phyloP scores from a whole-genome alignment of 2,797 vertebrate genomes.

The Cetoscarus ocellatus region DNA sequence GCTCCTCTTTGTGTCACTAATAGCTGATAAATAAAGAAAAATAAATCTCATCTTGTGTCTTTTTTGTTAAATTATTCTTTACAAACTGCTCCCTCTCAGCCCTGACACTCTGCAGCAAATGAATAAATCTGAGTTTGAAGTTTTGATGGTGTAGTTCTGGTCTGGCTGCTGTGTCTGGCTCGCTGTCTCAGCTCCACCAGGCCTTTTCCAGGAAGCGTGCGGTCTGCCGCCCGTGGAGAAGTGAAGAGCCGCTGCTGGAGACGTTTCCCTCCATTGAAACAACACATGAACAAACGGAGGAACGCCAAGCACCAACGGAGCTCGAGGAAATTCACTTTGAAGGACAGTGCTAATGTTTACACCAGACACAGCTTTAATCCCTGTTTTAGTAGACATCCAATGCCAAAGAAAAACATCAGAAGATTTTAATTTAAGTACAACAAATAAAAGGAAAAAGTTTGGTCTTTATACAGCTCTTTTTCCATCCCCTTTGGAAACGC shows the following conservation, averaged over 20 bases:
- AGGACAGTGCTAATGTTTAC: no score
- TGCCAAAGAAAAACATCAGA: no score
- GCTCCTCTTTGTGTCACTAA: no score
- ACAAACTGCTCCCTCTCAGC: neutral
- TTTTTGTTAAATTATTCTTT: neutral
- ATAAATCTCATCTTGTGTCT: no score
- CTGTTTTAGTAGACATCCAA: no score
- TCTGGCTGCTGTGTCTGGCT: neutral
- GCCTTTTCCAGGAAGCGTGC: conserved; percentile 75
- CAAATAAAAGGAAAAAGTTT: no score
- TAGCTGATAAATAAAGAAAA: no score
- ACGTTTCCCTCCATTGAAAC: conserved; percentile 80
- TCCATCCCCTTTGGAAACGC: no score
- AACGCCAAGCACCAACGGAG: conserved; percentile 61
- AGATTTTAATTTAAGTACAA: no score
- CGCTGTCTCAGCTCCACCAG: conserved; percentile 20
- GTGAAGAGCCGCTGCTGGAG: conserved; percentile 79
- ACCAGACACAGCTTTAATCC: no score
- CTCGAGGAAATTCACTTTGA: no score
- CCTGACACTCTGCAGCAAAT: neutral
- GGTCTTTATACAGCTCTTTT: no score
- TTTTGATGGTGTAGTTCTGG: neutral
- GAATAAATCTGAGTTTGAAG: conserved; percentile 2
- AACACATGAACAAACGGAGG: conserved; percentile 70
- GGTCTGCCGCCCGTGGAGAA: conserved; percentile 81